phyloP scores from a whole-genome alignment of 2,888 invertebrate species.

The Xanthia togata region DNA sequence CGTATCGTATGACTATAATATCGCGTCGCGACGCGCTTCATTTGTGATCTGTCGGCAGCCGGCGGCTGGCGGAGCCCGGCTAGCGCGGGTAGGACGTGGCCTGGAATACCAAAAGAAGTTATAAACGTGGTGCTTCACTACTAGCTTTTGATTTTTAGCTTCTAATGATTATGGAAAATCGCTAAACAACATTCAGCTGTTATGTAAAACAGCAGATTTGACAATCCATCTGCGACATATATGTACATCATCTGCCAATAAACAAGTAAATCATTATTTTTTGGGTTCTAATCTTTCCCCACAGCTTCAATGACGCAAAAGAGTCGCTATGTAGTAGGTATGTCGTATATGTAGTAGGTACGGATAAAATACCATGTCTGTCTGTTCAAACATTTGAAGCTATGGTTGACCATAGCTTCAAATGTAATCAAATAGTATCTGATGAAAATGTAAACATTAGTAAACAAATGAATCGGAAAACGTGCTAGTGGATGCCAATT shows the following conservation, averaged over 20 bases:
- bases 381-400: neutral
- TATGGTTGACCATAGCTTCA: no score
- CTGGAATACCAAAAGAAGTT: conserved; percentile 16
- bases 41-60: conserved; percentile 4
- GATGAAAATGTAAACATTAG: neutral
- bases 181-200: no score
- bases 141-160: neutral
- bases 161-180: no score
- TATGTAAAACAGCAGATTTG: no score
- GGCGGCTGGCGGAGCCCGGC: neutral
- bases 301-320: neutral
- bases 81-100: conserved; percentile 53
- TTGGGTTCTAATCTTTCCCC: neutral
- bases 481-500: neutral
- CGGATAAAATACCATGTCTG: neutral
- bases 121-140: neutral
- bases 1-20: conserved; percentile 52
- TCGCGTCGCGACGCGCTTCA: conserved; percentile 16
- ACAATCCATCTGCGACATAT: no score
- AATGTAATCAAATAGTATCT: no score
- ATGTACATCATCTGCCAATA: neutral
- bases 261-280: neutral
- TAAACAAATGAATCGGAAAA: neutral
- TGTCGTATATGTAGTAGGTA: no score
- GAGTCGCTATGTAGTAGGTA: no score